Evolutionary conservation across 2,888 invertebrate genomes (phyloP), one percentile per base, ranked within the genome.

Genomic region (Glomeris marginata): DNA sequence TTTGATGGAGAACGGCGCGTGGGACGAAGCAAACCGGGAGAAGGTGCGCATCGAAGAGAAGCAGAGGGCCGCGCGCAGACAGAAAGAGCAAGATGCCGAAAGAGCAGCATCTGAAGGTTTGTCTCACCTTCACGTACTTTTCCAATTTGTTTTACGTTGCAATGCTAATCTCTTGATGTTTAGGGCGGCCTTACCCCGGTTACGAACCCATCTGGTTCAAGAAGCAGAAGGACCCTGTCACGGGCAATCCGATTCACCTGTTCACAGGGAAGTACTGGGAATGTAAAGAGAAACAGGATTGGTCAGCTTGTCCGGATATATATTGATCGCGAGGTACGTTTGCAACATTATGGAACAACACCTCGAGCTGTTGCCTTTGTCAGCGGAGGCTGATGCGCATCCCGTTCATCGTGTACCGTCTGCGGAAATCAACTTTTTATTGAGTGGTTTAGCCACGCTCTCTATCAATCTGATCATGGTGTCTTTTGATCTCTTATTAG

Each of bases 231-330:
- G 86, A 87, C 63, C 64, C 68, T 1, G 64, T 65, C 37, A 75
- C 75, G 10, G 74, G 74, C 16, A 77, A 73, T 55, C 76, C 80
- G 49, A 79, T 84, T 56, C 90, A 94, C 67, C 74, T 83, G 55
- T 95, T 80, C 72, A 84, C 78, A 60, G 81, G 84, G 58, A 79
- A 80, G 58, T 98, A 98, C 72, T 98, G 98, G 98, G 76, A 84
- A 54, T 77, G 80, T 69, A 98, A 97, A 73, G 76, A 76, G 58
- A 77, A 76, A 59, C 78, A 80, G 65, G 85, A 95, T 66, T 99
- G 97, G 95, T 67, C 75, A 50, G 71, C 68, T 61, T 95, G 95
- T 73, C 95, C 95, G 41, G 80, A 88, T 68, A 92, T 98, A 66
- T 94, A 80, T 62, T 67, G 49, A 52, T 21, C 22, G 13, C 22